Percentiles rank a stretch among this genome's conserved stretches.
phyloP scores from a whole-genome alignment of 2,888 invertebrate species.

The Argyresthia goedartella region DNA sequence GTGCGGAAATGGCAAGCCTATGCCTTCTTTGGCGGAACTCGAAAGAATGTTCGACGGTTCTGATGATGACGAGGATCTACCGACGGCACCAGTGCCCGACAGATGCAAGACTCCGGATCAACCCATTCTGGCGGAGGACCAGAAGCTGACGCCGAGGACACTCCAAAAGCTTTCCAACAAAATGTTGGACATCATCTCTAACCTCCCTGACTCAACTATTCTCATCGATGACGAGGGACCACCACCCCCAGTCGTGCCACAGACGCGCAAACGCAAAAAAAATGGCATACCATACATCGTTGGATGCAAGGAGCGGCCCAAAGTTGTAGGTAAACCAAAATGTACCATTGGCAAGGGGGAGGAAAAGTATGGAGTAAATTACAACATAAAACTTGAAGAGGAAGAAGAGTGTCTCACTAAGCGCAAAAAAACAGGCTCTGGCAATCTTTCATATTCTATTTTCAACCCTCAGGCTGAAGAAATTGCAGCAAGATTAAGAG shows the following conservation, averaged over 20 bases:
- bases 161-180: constrained; percentile 15
- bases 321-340: constrained; percentile 13
- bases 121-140: constrained; percentile 1
- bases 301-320: constrained; percentile 22
- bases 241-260: constrained; percentile 18
- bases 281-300: constrained; percentile 23
- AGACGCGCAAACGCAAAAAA: constrained; percentile 20
- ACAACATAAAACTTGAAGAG: constrained; percentile 5
- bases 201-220: constrained; percentile 9
- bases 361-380: constrained; percentile 19
- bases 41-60: constrained; percentile 27
- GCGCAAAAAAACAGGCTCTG: constrained; percentile 13
- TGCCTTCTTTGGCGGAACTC: constrained; percentile 28
- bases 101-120: constrained; percentile 7
- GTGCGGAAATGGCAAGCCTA: constrained; percentile 22
- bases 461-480: constrained; percentile 27
- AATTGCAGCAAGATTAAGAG: constrained; percentile 16
- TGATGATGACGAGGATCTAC: constrained; percentile 4
- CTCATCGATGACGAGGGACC: constrained; percentile 11
- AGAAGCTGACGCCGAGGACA: constrained; percentile 10
- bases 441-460: constrained; percentile 21
- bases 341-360: constrained; percentile 18
- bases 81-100: background rate
- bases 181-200: constrained; percentile 14
- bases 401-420: constrained; percentile 12